Conservation (phyloP, 2,797 vertebrate genomes). For the Thamnophis elegans region DNA sequence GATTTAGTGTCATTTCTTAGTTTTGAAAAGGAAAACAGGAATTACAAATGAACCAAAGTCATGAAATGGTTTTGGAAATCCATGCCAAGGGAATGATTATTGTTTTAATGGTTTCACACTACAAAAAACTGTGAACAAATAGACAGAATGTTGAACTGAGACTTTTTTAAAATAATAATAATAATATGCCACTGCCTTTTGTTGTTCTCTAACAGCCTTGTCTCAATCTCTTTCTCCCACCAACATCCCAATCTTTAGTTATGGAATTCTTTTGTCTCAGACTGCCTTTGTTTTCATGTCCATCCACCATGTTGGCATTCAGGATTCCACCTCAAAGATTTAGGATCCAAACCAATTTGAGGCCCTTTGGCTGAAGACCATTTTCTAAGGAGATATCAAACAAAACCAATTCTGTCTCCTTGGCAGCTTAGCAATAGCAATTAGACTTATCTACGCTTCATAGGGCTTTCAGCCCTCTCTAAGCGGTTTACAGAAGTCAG, state of each 20-base stretch:
- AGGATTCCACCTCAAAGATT: neutral
- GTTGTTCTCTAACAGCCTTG: neutral
- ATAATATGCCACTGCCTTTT: neutral
- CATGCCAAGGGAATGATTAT: slow-evolving; percentile 28
- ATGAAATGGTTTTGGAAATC: slow-evolving; percentile 38
- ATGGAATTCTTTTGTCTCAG: neutral
- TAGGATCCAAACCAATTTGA: neutral
- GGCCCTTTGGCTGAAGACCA: neutral
- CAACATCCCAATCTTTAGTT: neutral
- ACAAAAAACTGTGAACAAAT: slow-evolving; percentile 32
- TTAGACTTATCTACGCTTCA: too few species aligned
- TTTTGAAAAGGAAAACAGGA: slow-evolving; percentile 40
- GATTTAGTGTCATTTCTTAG: neutral
- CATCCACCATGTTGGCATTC: neutral
- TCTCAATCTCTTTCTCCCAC: neutral
- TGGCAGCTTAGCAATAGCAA: too few species aligned
- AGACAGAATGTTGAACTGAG: slow-evolving; percentile 20
- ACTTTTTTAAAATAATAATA: too few species aligned
- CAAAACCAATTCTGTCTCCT: neutral
- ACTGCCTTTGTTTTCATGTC: neutral
- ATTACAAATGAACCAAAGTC: slow-evolving; percentile 35
- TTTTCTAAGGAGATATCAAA: neutral
- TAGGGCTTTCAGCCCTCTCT: too few species aligned
- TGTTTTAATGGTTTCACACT: slow-evolving; percentile 26
- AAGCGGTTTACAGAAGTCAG: too few species aligned